Evolutionary conservation across 2,113 vertebrate genomes (phyloP).

Genomic region (Cephalopterus ornatus): DNA sequence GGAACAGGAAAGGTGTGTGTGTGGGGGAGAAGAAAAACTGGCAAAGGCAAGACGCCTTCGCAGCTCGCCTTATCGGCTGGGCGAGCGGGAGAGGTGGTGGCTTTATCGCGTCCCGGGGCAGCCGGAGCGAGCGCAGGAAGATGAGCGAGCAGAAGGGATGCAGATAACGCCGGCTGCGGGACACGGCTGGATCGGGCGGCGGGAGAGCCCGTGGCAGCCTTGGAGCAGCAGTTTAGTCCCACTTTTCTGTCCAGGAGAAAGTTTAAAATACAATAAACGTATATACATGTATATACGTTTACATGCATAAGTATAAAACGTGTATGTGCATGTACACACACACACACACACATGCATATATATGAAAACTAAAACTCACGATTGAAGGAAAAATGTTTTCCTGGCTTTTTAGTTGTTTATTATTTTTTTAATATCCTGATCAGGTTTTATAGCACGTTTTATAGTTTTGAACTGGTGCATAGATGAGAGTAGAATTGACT

Average conservation of each 20-base stretch:
- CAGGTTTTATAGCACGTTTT: neutral
- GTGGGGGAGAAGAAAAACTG: slow-evolving; percentile 60
- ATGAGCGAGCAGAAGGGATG: neutral
- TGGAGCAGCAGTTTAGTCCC: neutral
- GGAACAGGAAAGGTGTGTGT: slow-evolving; percentile 81
- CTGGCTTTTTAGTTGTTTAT: fast-evolving
- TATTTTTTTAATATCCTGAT: neutral
- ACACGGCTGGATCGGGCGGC: neutral
- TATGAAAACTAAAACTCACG: fast-evolving
- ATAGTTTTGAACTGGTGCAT: neutral
- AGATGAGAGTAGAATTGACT: neutral
- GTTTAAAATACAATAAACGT: neutral
- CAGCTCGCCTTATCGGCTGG: slow-evolving; percentile 76
- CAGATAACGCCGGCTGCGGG: neutral
- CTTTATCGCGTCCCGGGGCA: slow-evolving; percentile 62
- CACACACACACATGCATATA: too few species aligned
- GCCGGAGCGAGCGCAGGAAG: slow-evolving; percentile 12
- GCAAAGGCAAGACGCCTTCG: slow-evolving; percentile 65
- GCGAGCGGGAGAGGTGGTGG: slow-evolving; percentile 54
- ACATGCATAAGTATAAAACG: fast-evolving
- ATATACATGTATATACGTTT: too few species aligned
- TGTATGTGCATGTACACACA: fast-evolving
- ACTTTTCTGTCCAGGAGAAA: neutral
- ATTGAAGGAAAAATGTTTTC: neutral
- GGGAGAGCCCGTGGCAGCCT: neutral